phyloP scores from a whole-genome alignment of 2,888 invertebrate species.

The Elysia crispata region DNA sequence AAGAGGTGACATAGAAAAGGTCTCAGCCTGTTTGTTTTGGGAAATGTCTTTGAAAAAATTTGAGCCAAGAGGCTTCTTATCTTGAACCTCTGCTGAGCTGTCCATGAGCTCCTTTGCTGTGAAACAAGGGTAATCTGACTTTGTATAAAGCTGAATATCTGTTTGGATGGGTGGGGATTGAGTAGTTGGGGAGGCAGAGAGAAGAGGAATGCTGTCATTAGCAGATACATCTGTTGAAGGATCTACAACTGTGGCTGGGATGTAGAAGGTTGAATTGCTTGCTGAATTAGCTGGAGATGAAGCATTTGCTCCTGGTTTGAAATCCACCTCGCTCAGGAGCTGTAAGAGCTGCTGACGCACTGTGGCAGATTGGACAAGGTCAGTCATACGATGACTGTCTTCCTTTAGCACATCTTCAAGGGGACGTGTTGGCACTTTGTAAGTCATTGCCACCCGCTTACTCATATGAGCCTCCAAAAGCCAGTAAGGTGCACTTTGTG shows the following conservation, averaged over 20 bases:
- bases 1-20: no score
- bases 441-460: constrained; percentile 47
- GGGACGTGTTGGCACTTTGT: constrained; percentile 35
- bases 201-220: neutral
- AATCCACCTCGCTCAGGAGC: constrained; percentile 49
- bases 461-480: constrained; percentile 48
- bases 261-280: neutral
- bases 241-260: neutral
- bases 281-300: neutral
- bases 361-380: constrained; percentile 42
- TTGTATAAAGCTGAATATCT: neutral
- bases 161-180: neutral
- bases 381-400: constrained; percentile 45
- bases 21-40: no score
- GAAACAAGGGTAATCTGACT: neutral
- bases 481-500: constrained; percentile 45
- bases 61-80: no score
- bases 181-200: neutral
- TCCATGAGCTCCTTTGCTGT: neutral
- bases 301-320: constrained; percentile 5
- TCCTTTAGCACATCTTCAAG: constrained; percentile 45
- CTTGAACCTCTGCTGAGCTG: no score
- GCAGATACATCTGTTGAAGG: neutral
- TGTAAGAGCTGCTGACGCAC: constrained; percentile 50
- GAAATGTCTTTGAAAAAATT: no score